These are phyloP conservation scores for Diarsia brunnea DNA, from an alignment of 2,888 invertebrate genomes.

Conservation along the genomic window DNA sequence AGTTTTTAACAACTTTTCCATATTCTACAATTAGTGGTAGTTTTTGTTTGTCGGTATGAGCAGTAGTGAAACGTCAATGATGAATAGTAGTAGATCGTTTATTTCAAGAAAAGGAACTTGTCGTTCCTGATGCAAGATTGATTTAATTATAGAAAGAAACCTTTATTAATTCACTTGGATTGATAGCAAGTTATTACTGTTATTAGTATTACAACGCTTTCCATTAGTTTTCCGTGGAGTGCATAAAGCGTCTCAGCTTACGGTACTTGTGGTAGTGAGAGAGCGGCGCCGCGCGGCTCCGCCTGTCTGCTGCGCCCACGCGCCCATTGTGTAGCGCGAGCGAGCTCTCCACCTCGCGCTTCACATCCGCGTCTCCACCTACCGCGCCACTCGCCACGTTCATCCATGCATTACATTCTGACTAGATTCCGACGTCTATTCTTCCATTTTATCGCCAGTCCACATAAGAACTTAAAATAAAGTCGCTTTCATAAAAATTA, in stretches of 20 bases:
- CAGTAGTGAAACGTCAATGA: background rate
- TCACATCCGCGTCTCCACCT: conserved; percentile 62
- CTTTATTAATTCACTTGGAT: background rate
- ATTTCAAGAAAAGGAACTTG: background rate
- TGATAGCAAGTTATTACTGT: conserved; percentile 16
- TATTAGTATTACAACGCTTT: conserved; percentile 38
- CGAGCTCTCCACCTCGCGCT: conserved; percentile 52
- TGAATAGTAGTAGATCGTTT: background rate
- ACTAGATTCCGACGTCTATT: conserved; percentile 49
- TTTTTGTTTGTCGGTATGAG: background rate
- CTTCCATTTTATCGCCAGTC: conserved; percentile 16
- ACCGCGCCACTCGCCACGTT: conserved; percentile 30
- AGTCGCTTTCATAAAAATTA: conserved; percentile 42
- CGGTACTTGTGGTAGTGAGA: conserved; percentile 83
- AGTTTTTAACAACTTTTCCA: background rate
- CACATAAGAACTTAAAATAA: conserved; percentile 50
- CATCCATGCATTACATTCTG: conserved; percentile 37
- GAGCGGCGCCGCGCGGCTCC: conserved; percentile 64
- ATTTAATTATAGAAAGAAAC: background rate
- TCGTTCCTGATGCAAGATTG: background rate
- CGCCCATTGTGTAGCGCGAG: conserved; percentile 59
- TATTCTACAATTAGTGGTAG: background rate
- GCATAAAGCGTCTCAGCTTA: conserved; percentile 72
- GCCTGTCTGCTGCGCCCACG: conserved; percentile 64
- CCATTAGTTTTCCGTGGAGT: conserved; percentile 54